Percentiles rank a stretch among this genome's conserved stretches.
Conservation (phyloP, 2,113 vertebrate genomes). For the Oryzias javanicus region DNA sequence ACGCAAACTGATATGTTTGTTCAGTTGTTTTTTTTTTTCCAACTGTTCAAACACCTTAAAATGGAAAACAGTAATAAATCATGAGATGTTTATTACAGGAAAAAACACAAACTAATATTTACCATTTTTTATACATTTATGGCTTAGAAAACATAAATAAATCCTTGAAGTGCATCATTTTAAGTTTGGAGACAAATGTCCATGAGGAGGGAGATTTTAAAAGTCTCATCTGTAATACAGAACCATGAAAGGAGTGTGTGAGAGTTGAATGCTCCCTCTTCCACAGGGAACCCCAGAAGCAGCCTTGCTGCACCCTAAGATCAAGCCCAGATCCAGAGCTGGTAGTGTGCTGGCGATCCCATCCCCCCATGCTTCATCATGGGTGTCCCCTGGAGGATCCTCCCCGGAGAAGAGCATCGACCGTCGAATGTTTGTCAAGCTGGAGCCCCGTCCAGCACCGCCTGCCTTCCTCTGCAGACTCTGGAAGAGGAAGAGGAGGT, state of each 20-base stretch:
- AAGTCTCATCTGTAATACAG: conserved; percentile 67
- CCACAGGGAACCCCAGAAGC: conserved; percentile 61
- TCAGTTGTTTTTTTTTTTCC: conserved; percentile 50
- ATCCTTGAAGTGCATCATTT: conserved; percentile 73
- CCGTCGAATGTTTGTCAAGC: conserved; percentile 52
- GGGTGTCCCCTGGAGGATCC: conserved; percentile 26
- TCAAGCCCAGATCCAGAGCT: conserved; percentile 64
- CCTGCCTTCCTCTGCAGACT: conserved; percentile 57
- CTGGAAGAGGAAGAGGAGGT: conserved; percentile 74
- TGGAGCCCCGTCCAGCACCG: conserved; percentile 20
- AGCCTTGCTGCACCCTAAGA: conserved; percentile 66
- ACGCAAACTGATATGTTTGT: conserved; percentile 26
- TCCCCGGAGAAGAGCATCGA: conserved; percentile 32
- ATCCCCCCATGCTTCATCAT: conserved; percentile 42
- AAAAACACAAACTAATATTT: no score
- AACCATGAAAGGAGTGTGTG: conserved; percentile 75
- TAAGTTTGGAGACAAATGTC: conserved; percentile 15
- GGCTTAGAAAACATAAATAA: conserved; percentile 65
- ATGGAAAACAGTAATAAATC: no score
- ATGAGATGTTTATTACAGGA: no score
- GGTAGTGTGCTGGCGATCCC: background rate
- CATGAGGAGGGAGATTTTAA: background rate
- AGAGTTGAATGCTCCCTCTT: conserved; percentile 56
- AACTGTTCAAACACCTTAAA: conserved; percentile 34
- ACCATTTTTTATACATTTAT: conserved; percentile 27